phyloP scores from a whole-genome alignment of 2,888 invertebrate species.

The Crossocerus cetratus region DNA sequence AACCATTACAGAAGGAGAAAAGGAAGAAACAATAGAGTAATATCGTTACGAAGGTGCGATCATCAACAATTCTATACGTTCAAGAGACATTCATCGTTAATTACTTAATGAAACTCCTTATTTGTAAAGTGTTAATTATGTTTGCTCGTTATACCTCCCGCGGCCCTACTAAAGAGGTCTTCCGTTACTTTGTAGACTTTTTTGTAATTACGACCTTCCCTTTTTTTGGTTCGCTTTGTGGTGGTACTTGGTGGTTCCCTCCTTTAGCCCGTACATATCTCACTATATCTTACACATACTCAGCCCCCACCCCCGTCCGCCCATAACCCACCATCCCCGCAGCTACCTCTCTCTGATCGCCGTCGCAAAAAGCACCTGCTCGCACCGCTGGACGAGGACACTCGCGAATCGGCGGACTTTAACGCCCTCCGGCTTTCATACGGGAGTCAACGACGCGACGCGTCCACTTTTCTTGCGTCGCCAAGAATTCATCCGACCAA shows the following conservation, averaged over 20 bases:
- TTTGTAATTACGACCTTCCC: constrained; percentile 37
- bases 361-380: constrained; percentile 15
- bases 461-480: neutral
- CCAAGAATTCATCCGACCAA: neutral
- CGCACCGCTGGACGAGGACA: constrained; percentile 16
- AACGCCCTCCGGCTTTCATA: neutral
- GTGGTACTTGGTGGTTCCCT: constrained; percentile 51
- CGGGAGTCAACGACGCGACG: constrained; percentile 39
- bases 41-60: constrained; percentile 40
- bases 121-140: constrained; percentile 53
- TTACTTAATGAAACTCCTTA: constrained; percentile 57
- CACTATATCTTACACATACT: neutral
- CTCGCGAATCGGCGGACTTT: constrained; percentile 25
- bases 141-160: constrained; percentile 46
- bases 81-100: constrained; percentile 60
- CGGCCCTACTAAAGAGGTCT: constrained; percentile 24
- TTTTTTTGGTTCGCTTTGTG: constrained; percentile 51
- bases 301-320: neutral
- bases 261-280: constrained; percentile 42
- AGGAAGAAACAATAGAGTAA: constrained; percentile 11
- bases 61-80: constrained; percentile 48
- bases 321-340: neutral
- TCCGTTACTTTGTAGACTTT: constrained; percentile 43
- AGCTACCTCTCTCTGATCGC: neutral
- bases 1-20: constrained; percentile 11